Percentiles rank a stretch among this genome's conserved stretches.
These are phyloP conservation scores for Lymantria dispar DNA, from an alignment of 2,888 invertebrate genomes.

Conservation along the genomic window DNA sequence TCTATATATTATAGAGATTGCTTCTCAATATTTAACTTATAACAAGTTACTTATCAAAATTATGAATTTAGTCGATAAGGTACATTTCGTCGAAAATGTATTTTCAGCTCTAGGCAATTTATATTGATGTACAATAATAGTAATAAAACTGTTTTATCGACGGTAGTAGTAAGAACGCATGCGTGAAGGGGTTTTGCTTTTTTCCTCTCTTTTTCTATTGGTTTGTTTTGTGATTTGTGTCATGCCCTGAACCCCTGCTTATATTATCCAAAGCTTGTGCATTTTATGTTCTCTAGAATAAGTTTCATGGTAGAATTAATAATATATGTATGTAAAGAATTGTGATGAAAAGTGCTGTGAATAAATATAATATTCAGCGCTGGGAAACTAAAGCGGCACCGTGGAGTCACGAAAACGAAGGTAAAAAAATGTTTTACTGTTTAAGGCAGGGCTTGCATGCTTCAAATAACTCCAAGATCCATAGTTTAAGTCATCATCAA, in stretches of 20 bases:
- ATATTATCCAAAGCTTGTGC: slow-evolving; percentile 63
- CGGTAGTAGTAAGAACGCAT: slow-evolving; percentile 59
- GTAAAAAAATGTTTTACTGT: slow-evolving; percentile 75
- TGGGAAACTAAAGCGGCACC: slow-evolving; percentile 82
- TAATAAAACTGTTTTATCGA: slow-evolving; percentile 59
- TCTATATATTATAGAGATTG: too few species aligned
- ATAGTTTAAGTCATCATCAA: not conserved
- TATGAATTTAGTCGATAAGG: too few species aligned
- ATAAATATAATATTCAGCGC: slow-evolving; percentile 74
- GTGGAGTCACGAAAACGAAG: slow-evolving; percentile 84
- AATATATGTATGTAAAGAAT: slow-evolving; percentile 63
- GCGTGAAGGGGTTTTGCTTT: slow-evolving; percentile 64
- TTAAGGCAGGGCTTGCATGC: slow-evolving; percentile 55
- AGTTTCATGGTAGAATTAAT: slow-evolving; percentile 69
- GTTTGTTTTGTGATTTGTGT: slow-evolving; percentile 78
- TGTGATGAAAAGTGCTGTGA: slow-evolving; percentile 82
- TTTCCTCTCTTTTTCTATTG: slow-evolving; percentile 66
- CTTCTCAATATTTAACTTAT: too few species aligned
- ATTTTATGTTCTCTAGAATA: slow-evolving; percentile 58
- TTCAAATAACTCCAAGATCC: slow-evolving; percentile 33
- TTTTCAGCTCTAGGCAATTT: too few species aligned
- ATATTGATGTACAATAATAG: too few species aligned
- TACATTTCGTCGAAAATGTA: too few species aligned
- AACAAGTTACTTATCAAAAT: too few species aligned
- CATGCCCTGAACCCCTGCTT: slow-evolving; percentile 72